phyloP scores from a whole-genome alignment of 2,888 invertebrate species.

The Incurvaria masculella region DNA sequence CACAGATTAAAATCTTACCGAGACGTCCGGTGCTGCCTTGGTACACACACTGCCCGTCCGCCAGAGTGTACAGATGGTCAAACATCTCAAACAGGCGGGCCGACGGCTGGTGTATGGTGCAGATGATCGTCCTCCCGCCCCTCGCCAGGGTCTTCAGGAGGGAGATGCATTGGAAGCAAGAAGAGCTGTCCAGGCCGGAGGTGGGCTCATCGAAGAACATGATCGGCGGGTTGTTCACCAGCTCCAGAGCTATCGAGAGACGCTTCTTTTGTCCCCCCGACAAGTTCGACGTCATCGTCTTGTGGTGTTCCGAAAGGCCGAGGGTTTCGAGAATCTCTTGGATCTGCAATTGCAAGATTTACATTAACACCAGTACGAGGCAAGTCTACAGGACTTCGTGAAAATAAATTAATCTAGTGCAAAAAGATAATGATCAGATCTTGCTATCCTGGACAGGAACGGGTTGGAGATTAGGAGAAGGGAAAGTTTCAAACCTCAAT shows the following conservation, averaged over 20 bases:
- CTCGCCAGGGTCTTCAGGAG: slow-evolving; percentile 84
- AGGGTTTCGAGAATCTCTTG: slow-evolving; percentile 89
- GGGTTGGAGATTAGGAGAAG: no score
- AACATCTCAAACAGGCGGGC: slow-evolving; percentile 96
- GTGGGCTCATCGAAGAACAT: slow-evolving; percentile 99
- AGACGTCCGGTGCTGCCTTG: slow-evolving; percentile 84
- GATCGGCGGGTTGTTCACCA: slow-evolving; percentile 95
- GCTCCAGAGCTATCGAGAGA: slow-evolving; percentile 88
- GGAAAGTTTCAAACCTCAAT: no score
- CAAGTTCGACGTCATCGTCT: slow-evolving; percentile 86
- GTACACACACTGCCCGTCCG: slow-evolving; percentile 94
- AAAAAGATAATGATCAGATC: no score
- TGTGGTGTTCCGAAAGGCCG: slow-evolving; percentile 80
- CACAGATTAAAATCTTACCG: slow-evolving; percentile 52
- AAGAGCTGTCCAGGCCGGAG: slow-evolving; percentile 92
- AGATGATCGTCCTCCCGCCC: slow-evolving; percentile 91
- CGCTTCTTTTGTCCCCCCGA: slow-evolving; percentile 96
- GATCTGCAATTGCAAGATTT: slow-evolving; percentile 59
- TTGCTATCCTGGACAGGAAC: no score
- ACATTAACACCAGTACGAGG: no score
- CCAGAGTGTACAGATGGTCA: slow-evolving; percentile 89
- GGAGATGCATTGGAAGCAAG: slow-evolving; percentile 92
- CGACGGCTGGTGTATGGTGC: slow-evolving; percentile 96
- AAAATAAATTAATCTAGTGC: no score
- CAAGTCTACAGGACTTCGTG: no score